These are phyloP conservation scores for Sparidentex hasta DNA, from an alignment of 2,797 vertebrate species.

Conservation along the genomic window DNA sequence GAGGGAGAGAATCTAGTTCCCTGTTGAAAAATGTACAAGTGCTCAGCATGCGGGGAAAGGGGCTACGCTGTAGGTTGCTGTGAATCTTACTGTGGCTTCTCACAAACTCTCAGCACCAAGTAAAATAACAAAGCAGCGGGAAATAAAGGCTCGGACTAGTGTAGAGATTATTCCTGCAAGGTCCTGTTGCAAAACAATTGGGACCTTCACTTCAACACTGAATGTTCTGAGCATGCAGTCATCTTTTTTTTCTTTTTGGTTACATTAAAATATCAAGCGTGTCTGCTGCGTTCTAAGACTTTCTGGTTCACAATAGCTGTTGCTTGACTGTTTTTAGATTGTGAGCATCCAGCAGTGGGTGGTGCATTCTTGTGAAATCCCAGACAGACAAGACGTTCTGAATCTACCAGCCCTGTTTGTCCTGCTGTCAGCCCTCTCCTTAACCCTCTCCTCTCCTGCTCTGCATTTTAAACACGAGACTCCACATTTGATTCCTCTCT, in stretches of 20 bases:
- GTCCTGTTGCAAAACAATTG: constrained; percentile 8
- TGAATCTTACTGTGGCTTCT: constrained; percentile 42
- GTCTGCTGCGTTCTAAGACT: constrained; percentile 4
- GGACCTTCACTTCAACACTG: too few species aligned
- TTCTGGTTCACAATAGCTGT: constrained; percentile 12
- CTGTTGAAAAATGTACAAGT: constrained; percentile 76
- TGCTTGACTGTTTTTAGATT: constrained; percentile 21
- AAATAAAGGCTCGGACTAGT: constrained; percentile 7
- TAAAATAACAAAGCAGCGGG: constrained; percentile 18
- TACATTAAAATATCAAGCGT: constrained; percentile 21
- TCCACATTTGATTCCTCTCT: not conserved
- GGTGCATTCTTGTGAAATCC: constrained; percentile 37
- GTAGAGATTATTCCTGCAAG: constrained; percentile 18
- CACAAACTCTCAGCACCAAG: constrained; percentile 29
- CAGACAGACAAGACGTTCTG: constrained; percentile 35
- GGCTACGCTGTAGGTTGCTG: constrained; percentile 25
- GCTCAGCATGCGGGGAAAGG: constrained; percentile 44
- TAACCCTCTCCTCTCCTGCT: constrained; percentile 4
- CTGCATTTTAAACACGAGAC: constrained; percentile 4
- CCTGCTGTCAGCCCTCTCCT: not conserved
- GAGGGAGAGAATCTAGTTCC: constrained; percentile 63
- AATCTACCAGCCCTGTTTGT: constrained; percentile 13
- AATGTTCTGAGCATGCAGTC: too few species aligned
- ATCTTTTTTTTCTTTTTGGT: not conserved
- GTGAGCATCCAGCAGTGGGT: constrained; percentile 44